A percentile compares a stretch with the other conserved stretches of the same genome.
These are phyloP conservation scores for Trichoplusia ni DNA, from an alignment of 1,140 invertebrate species.

Conservation along the genomic window DNA sequence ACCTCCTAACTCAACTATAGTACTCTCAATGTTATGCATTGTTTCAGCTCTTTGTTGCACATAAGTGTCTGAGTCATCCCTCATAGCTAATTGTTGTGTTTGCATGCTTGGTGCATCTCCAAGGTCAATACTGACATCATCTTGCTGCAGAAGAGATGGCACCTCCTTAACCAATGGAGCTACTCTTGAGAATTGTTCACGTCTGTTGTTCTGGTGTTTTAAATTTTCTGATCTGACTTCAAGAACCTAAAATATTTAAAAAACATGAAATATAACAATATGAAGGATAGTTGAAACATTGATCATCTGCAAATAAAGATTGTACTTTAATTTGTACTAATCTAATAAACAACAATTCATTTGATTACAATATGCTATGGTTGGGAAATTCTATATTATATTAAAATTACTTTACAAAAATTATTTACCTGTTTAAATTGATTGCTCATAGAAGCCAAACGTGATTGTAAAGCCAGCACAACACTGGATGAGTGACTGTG, in stretches of 20 bases:
- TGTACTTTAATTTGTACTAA: too few species aligned
- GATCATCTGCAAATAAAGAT: too few species aligned
- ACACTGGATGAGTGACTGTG: slow-evolving; percentile 98
- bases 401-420: neutral
- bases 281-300: too few species aligned
- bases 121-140: slow-evolving; percentile 90
- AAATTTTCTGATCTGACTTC: slow-evolving; percentile 96
- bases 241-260: slow-evolving; percentile 82
- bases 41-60: slow-evolving; percentile 96
- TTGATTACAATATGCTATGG: too few species aligned
- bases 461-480: slow-evolving; percentile 96
- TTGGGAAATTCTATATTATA: neutral
- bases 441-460: slow-evolving; percentile 97
- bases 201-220: slow-evolving; percentile 95
- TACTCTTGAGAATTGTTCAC: slow-evolving; percentile 96
- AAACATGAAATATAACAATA: neutral
- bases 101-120: slow-evolving; percentile 80
- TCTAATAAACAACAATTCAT: too few species aligned
- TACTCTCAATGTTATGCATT: slow-evolving; percentile 99
- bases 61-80: slow-evolving; percentile 95
- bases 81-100: slow-evolving; percentile 86
- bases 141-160: slow-evolving; percentile 85
- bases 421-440: slow-evolving; percentile 92
- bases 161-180: slow-evolving; percentile 87
- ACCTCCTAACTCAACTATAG: slow-evolving; percentile 98